These are phyloP conservation scores for Beaufortia kweichowensis DNA, from an alignment of 2,113 vertebrate species.

Conservation along the genomic window DNA sequence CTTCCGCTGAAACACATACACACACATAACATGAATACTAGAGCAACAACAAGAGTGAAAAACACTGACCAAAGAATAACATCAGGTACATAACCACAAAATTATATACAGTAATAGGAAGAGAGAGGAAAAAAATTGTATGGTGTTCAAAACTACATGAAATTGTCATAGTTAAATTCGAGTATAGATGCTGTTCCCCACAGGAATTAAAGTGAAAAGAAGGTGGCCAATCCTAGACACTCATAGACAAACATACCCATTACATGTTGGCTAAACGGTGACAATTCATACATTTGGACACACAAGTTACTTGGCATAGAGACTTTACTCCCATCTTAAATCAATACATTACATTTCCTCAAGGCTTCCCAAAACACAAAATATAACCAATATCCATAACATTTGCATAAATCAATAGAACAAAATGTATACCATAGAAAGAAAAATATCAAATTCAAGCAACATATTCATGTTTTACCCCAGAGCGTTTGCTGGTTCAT, in stretches of 20 bases:
- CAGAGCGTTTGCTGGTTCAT: not conserved
- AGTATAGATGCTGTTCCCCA: not conserved
- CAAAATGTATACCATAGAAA: not conserved
- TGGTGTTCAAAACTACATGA: not conserved
- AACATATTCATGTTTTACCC: not conserved
- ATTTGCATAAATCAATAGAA: not conserved
- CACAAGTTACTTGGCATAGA: not conserved
- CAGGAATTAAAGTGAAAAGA: slow-evolving; percentile 29
- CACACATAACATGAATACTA: too few species aligned
- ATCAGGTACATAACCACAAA: not conserved
- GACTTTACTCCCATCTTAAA: not conserved
- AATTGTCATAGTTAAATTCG: slow-evolving; percentile 2
- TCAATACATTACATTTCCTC: not conserved
- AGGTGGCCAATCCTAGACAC: slow-evolving; percentile 14
- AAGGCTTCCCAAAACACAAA: not conserved
- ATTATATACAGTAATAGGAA: not conserved
- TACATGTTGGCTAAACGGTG: slow-evolving; percentile 5
- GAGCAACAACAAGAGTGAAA: too few species aligned
- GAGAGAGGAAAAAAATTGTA: not conserved
- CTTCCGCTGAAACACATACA: too few species aligned
- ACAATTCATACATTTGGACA: not conserved
- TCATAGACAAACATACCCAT: slow-evolving; percentile 6
- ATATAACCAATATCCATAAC: not conserved
- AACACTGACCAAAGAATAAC: not conserved
- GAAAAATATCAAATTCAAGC: not conserved